phyloP scores from a whole-genome alignment of 2,888 invertebrate species.

The Phaedon cochleariae region DNA sequence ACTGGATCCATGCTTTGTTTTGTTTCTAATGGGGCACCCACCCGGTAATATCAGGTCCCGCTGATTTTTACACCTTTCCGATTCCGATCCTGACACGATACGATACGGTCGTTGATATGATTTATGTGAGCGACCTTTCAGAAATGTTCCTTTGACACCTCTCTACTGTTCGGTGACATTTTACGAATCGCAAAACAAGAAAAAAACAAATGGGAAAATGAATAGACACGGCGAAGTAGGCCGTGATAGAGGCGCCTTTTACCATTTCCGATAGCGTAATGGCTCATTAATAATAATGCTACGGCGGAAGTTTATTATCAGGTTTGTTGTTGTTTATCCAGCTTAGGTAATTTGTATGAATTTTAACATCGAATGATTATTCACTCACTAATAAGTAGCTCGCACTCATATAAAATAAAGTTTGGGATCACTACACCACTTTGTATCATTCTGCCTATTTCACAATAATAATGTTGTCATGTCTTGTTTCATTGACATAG shows the following conservation, averaged over 20 bases:
- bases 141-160: constrained; percentile 41
- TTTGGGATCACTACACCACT: too few species aligned
- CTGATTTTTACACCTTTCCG: background rate
- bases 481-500: too few species aligned
- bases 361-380: background rate
- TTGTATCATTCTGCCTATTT: too few species aligned
- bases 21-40: too few species aligned
- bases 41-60: too few species aligned
- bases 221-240: constrained; percentile 18
- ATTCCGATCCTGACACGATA: background rate
- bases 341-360: background rate
- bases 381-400: too few species aligned
- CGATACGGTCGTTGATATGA: constrained; percentile 28
- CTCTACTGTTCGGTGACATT: constrained; percentile 48
- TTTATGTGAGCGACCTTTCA: constrained; percentile 44
- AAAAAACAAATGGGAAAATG: background rate
- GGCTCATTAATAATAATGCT: constrained; percentile 35
- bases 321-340: background rate
- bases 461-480: too few species aligned
- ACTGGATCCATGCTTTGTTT: too few species aligned
- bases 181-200: constrained; percentile 27
- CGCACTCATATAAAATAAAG: too few species aligned
- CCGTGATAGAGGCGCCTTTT: constrained; percentile 24
- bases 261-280: constrained; percentile 36
- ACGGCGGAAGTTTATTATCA: constrained; percentile 12